Conservation (phyloP, 2,797 vertebrate genomes). For the Notolepis coatsorum region DNA sequence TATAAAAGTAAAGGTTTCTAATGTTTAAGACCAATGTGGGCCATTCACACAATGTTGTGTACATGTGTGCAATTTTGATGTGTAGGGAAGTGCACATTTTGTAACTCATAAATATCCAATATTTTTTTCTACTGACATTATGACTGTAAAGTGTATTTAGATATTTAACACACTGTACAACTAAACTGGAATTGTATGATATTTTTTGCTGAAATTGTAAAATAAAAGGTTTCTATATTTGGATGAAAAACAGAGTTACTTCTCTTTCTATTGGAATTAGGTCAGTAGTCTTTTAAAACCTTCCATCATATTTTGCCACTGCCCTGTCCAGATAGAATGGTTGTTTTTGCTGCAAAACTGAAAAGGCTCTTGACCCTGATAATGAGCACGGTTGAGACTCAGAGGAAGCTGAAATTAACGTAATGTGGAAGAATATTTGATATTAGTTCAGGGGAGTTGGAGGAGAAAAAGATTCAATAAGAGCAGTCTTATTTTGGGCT, state of each 20-base stretch:
- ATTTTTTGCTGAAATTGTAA: conserved; percentile 80
- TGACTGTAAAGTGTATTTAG: conserved; percentile 79
- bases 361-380: too few relatives aligned
- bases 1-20: conserved; percentile 52
- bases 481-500: too few relatives aligned
- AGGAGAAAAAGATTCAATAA: too few relatives aligned
- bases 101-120: conserved; percentile 60
- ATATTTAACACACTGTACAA: conserved; percentile 79
- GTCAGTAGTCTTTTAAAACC: too few relatives aligned
- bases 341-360: too few relatives aligned
- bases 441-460: too few relatives aligned
- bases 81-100: conserved; percentile 71
- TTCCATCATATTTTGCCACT: too few relatives aligned
- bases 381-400: too few relatives aligned
- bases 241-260: conserved; percentile 45
- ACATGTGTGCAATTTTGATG: conserved; percentile 31
- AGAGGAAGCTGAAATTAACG: too few relatives aligned
- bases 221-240: conserved; percentile 83
- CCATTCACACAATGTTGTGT: conserved; percentile 38
- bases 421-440: too few relatives aligned
- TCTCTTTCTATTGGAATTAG: background rate
- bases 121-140: conserved; percentile 80
- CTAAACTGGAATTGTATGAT: conserved; percentile 78
- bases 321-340: too few relatives aligned
- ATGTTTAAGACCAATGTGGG: conserved; percentile 31